Evolutionary conservation across 2,113 vertebrate genomes (phyloP), one percentile per base, ranked within the genome.

Genomic region (Sterrhoptilus dennistouni): DNA sequence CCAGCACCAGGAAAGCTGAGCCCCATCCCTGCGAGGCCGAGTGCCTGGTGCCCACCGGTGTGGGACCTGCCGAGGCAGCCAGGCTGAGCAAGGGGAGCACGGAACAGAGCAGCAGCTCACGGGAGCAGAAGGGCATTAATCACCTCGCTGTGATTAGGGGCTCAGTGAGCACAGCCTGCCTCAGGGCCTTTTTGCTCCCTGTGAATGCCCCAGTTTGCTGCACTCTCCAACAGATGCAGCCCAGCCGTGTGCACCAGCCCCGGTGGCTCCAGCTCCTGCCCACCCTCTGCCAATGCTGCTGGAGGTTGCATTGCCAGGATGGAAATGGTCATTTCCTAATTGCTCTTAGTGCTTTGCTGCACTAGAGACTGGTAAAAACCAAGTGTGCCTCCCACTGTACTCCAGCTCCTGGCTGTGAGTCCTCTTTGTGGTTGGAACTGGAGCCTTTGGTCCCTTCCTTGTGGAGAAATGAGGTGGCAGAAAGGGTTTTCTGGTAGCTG

Each of bases 41-140:
- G 28, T 6, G 57, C 61, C 89, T n/a, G 85, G 60, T 90, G 93
- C 82, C 64, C 6, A 5, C 59, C 11, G 11, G 52, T 8, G 78
- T 3, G 56, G 91, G 77, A 97, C 95, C 95, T 83, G 95, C 91
- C 8, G 4, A 38, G 76, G 64, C 87, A 54, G 92, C 90, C 28
- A 66, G 64, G 72, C 93, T 23, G 93, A 84, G 81, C 38, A 0
- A 19, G 85, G 82, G 64, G 63, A 61, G 81, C 71, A 10, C 24
- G 2, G 82, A 75, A 4, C 7, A 3, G 92, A 91, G 83, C 93
- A 84, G 90, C 38, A 3, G 75, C 1, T 45, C 93, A 76, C 35
- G 33, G 91, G 92, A 97, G 94, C 96, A 96, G 94, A 95, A 97
- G 94, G 94, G 74, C 90, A 96, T 97, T 96, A 94, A 97, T 96